Conservation (phyloP, 2,113 vertebrate species). For the western clawed frog (Xenopus tropicalis) region DNA sequence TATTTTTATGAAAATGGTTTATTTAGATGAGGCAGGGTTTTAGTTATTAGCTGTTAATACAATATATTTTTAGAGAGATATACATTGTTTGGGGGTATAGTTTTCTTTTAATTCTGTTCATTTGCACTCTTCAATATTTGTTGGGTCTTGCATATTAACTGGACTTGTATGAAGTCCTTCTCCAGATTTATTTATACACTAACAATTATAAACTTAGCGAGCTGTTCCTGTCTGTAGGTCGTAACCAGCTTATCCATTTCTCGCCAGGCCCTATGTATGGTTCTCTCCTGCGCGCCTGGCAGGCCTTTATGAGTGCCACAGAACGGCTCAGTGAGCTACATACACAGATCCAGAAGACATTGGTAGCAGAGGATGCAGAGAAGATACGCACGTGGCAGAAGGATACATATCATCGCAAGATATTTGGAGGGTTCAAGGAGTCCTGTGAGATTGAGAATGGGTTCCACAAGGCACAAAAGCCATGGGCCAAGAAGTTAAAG, state of each 20-base stretch:
- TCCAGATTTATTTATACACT: too few species aligned
- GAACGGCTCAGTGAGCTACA: conserved; percentile 72
- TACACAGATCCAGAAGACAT: conserved; percentile 67
- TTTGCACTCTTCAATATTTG: too few species aligned
- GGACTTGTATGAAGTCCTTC: too few species aligned
- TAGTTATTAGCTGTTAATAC: too few species aligned
- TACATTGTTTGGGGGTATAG: too few species aligned
- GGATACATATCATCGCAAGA: conserved; percentile 69
- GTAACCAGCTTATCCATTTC: not conserved
- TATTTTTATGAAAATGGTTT: too few species aligned
- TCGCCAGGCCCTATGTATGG: conserved; percentile 69
- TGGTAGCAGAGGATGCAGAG: conserved; percentile 65
- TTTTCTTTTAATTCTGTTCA: too few species aligned
- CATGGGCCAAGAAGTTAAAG: conserved; percentile 73
- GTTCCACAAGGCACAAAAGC: conserved; percentile 73
- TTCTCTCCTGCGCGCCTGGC: conserved; percentile 74
- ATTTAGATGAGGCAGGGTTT: too few species aligned
- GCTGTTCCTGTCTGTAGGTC: not conserved
- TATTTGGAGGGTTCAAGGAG: conserved; percentile 77
- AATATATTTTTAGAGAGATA: too few species aligned
- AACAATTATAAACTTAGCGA: too few species aligned
- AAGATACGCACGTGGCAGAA: conserved; percentile 74
- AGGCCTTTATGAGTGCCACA: conserved; percentile 72
- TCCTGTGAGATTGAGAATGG: conserved; percentile 62
- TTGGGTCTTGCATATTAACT: too few species aligned